phyloP scores from a whole-genome alignment of 2,113 vertebrate species.

The Talpa occidentalis region DNA sequence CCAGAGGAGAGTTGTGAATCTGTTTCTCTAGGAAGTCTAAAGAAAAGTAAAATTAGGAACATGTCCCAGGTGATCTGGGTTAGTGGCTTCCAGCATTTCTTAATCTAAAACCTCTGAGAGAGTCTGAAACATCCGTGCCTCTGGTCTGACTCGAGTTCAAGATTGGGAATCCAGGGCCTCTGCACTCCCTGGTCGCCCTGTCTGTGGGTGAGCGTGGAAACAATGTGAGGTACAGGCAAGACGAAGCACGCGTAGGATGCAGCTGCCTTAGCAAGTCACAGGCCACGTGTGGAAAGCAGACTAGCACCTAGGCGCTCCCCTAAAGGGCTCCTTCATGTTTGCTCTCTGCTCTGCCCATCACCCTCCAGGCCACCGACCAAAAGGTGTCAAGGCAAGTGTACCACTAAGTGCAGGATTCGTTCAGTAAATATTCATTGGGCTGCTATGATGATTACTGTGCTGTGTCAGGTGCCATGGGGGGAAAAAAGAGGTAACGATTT shows the following conservation, averaged over 20 bases:
- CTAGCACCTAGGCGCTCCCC: no score
- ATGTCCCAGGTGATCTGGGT: not conserved
- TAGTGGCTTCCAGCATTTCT: not conserved
- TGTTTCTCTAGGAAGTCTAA: conserved; percentile 36
- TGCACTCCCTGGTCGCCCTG: not conserved
- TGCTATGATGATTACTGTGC: not conserved
- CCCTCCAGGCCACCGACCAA: not conserved
- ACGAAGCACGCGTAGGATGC: not conserved
- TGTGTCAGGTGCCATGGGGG: not conserved
- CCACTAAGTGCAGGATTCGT: not conserved
- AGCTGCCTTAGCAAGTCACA: not conserved
- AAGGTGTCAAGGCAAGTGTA: not conserved
- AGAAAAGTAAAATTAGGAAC: conserved; percentile 31
- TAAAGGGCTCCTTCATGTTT: not conserved
- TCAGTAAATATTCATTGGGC: not conserved
- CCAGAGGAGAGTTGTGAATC: not conserved
- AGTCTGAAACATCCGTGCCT: not conserved
- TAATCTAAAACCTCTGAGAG: not conserved
- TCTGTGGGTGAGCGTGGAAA: not conserved
- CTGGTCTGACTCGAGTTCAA: not conserved
- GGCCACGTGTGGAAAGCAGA: accelerated
- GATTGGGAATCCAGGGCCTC: not conserved
- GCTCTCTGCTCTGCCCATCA: not conserved
- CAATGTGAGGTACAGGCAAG: no score
- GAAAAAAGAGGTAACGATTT: not conserved